Base-by-base conservation (phyloP, 1,140 invertebrate species). In the Leptestheria dahalacensis region DNA sequence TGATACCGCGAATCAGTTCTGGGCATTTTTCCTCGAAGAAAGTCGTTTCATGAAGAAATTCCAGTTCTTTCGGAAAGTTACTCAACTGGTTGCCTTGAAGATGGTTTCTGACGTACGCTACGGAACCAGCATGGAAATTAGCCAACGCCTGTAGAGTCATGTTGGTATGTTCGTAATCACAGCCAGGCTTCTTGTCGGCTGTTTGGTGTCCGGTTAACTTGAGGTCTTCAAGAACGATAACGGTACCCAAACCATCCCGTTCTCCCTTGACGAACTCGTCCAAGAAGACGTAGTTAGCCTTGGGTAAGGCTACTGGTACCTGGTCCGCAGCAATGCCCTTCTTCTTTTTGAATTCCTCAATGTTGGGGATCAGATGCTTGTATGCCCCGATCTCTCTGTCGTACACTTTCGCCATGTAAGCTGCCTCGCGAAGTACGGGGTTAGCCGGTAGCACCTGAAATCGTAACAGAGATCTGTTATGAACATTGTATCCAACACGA, bases 361-460 rank as follows among this genome's bases (percentile, higher is more conserved):
- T 9, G 6, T 6, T 15, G 6, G 33, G 33, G 15, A 41, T 6
- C 12, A 62, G 26, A 12, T 58, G 1, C 4, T 25, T 18, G 29
- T 51, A 62, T 28, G 50, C 41, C 0, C 21, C 50, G 12, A 62
- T 57, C 29, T 62, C 61, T 15, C 48, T 46, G 9, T 62, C 33
- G 28, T 62, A 50, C 15, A 62, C 25, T 11, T 33, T 12, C 6
- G 48, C 28, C 29, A 33, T 28, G 23, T 47, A 47, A n/a, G 61
- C 61, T 0, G 54, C n/a, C 2, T 33, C 33, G 3, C 61, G 54
- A 11, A 62, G 48, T 23, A 41, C 23, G 9, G 54, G 21, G 51
- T 62, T 55, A n/a, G 24, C 2, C 18, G 61, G 61, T 11, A 62
- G 56, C 12, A 62, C 48, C 61, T 62, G 29, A n/a, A n/a, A n/a